These are phyloP conservation scores for Pristiophorus japonicus DNA, from an alignment of 2,113 vertebrate genomes.

Conservation along the genomic window DNA sequence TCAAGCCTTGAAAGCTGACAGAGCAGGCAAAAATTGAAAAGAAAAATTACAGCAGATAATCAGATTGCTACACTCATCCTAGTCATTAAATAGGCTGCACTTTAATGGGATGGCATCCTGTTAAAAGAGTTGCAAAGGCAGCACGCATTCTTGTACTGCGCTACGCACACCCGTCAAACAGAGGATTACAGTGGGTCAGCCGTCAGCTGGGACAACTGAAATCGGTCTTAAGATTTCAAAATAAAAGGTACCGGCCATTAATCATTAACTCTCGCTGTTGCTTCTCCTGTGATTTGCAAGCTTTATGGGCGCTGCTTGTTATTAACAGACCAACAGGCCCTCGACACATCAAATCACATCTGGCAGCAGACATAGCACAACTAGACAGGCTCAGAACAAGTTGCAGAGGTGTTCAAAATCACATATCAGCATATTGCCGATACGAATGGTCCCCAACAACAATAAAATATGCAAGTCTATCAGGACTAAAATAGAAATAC, in stretches of 20 bases:
- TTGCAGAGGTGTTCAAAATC: background rate
- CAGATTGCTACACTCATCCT: background rate
- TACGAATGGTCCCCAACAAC: background rate
- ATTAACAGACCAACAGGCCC: background rate
- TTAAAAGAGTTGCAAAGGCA: background rate
- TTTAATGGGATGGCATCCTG: background rate
- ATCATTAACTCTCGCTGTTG: background rate
- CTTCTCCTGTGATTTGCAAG: background rate
- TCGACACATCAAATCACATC: background rate
- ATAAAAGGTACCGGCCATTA: background rate
- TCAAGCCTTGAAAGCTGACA: background rate
- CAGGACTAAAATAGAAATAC: background rate
- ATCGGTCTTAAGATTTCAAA: background rate
- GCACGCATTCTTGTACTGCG: background rate
- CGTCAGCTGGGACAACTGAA: background rate
- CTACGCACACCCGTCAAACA: background rate
- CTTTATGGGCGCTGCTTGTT: background rate
- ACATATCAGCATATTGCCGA: background rate
- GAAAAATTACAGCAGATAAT: background rate
- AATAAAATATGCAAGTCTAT: background rate
- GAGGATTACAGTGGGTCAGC: background rate
- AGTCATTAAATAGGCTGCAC: background rate
- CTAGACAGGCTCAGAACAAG: background rate
- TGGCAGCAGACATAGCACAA: background rate
- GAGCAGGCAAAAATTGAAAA: background rate